Conservation (phyloP, 2,797 vertebrate genomes). For the Mus minutoides region DNA sequence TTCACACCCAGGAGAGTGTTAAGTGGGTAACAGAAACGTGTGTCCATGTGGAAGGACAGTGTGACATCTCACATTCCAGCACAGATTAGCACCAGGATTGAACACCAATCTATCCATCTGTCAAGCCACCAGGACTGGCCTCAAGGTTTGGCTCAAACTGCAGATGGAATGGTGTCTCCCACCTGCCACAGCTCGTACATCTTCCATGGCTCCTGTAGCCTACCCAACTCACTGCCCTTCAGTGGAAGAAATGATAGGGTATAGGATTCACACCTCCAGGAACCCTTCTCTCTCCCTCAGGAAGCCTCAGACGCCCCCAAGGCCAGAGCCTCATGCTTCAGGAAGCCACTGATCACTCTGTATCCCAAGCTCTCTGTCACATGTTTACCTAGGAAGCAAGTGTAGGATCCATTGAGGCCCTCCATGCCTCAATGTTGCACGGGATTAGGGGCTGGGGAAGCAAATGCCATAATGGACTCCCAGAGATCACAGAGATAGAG, state of each 20-base stretch:
- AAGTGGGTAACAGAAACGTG: rapidly evolving
- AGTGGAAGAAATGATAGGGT: neutral
- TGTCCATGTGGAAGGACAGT: neutral
- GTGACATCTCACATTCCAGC: neutral
- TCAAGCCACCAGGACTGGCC: neutral
- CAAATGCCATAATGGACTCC: neutral
- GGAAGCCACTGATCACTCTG: neutral
- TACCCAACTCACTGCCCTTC: neutral
- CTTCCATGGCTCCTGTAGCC: neutral
- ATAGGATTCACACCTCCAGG: neutral
- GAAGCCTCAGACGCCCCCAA: neutral
- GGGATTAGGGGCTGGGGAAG: neutral
- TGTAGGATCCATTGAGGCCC: neutral
- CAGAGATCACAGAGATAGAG: neutral
- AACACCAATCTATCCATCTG: neutral
- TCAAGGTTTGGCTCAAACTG: neutral
- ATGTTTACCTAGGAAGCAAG: neutral
- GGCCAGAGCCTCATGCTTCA: neutral
- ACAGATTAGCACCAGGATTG: neutral
- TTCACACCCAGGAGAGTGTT: neutral
- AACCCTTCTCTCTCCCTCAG: neutral
- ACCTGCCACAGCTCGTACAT: neutral
- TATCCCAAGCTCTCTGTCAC: neutral
- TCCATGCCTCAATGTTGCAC: neutral
- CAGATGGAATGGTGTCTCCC: neutral